phyloP scores from a whole-genome alignment of 2,888 invertebrate species.

The Athetis lepigone region DNA sequence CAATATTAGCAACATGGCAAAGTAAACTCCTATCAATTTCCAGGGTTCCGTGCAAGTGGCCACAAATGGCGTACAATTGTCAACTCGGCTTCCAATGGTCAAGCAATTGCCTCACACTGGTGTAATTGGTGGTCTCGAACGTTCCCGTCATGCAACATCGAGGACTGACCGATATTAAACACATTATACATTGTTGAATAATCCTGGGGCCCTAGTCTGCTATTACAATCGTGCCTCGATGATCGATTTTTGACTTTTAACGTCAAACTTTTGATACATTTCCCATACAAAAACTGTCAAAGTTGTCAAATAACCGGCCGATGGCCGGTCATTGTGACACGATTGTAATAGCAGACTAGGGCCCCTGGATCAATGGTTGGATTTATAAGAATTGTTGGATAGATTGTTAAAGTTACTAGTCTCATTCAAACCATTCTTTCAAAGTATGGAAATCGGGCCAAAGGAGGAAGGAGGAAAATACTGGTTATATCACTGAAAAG shows the following conservation, averaged over 20 bases:
- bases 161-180: slow-evolving; percentile 50
- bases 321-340: too few species aligned
- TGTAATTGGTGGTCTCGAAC: slow-evolving; percentile 74
- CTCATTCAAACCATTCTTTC: too few species aligned
- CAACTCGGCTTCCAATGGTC: slow-evolving; percentile 62
- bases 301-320: too few species aligned
- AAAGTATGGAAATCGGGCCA: too few species aligned
- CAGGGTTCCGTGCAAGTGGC: slow-evolving; percentile 72
- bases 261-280: too few species aligned
- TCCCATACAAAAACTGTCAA: too few species aligned
- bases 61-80: slow-evolving; percentile 76
- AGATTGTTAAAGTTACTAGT: not conserved
- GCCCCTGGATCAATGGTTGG: slow-evolving; percentile 17
- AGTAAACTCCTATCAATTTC: slow-evolving; percentile 47
- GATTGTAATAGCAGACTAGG: too few species aligned
- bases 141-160: slow-evolving; percentile 51
- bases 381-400: not conserved
- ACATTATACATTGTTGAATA: slow-evolving; percentile 44
- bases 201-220: too few species aligned
- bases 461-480: too few species aligned
- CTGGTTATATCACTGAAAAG: not conserved
- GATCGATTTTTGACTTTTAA: too few species aligned
- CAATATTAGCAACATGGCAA: slow-evolving; percentile 26
- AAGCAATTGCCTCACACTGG: slow-evolving; percentile 76
- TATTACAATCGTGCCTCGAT: too few species aligned